These are phyloP conservation scores for Oxyscelio sp. DNA, from an alignment of 2,888 invertebrate genomes.

Conservation along the genomic window DNA sequence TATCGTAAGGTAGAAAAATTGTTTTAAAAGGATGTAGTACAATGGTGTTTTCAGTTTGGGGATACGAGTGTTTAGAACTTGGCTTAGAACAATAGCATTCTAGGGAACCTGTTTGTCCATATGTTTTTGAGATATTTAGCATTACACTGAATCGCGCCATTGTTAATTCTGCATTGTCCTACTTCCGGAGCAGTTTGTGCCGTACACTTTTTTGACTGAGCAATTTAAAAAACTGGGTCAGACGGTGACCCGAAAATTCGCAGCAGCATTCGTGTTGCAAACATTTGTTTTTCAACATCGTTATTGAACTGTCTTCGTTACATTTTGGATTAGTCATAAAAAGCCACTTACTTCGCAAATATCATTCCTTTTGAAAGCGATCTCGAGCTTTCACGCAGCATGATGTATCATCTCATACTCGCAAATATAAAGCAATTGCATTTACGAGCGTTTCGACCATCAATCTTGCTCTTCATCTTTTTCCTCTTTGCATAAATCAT, in stretches of 20 bases:
- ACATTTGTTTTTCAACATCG: constrained; percentile 2
- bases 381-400: no score
- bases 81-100: no score
- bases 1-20: no score
- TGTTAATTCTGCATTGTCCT: constrained; percentile 3
- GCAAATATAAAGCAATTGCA: constrained; percentile 67
- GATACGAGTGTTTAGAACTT: no score
- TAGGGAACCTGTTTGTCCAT: no score
- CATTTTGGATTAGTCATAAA: constrained; percentile 39
- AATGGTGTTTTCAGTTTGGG: no score
- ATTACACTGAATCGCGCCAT: not conserved
- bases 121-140: no score
- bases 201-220: not conserved
- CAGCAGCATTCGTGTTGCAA: constrained; percentile 9
- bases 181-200: not conserved
- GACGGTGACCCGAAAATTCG: not conserved
- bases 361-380: constrained; percentile 47
- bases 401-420: no score
- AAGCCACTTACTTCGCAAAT: constrained; percentile 54
- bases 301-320: not conserved
- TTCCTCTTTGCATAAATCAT: constrained; percentile 67
- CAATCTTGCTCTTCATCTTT: constrained; percentile 63
- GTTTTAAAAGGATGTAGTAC: no score
- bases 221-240: constrained; percentile 25
- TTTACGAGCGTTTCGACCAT: constrained; percentile 56